These are phyloP conservation scores for Falco concolor DNA, from an alignment of 2,797 vertebrate species.

Conservation along the genomic window DNA sequence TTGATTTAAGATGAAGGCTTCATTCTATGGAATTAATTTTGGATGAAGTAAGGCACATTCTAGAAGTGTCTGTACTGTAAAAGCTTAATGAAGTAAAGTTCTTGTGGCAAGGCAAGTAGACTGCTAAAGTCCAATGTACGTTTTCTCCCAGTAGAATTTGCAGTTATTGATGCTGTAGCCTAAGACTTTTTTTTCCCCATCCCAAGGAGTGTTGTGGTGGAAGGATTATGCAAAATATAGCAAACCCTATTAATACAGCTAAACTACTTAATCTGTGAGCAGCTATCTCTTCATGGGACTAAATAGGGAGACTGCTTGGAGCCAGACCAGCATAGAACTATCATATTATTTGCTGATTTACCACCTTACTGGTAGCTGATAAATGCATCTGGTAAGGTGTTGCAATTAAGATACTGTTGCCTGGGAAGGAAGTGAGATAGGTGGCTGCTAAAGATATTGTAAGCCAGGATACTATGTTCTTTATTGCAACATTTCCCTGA, in stretches of 20 bases:
- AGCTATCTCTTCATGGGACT: neutral
- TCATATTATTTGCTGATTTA: neutral
- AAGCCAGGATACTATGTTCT: neutral
- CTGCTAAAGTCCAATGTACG: neutral
- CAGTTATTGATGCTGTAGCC: neutral
- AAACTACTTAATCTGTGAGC: neutral
- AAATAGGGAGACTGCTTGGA: neutral
- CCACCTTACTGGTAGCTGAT: neutral
- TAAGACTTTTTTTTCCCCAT: neutral
- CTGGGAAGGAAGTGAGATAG: neutral
- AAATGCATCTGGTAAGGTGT: neutral
- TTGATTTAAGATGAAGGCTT: neutral
- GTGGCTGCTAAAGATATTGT: neutral
- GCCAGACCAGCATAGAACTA: neutral
- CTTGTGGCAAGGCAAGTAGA: neutral
- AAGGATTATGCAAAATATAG: neutral
- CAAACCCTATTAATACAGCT: neutral
- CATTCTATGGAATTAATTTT: neutral
- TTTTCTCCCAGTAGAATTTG: neutral
- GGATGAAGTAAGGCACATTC: neutral
- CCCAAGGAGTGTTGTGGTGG: neutral
- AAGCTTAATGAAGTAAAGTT: neutral
- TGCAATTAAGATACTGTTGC: neutral
- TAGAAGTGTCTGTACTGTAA: neutral
- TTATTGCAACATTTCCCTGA: neutral